Percentiles rank a stretch among this genome's conserved stretches.
phyloP scores from a whole-genome alignment of 2,888 invertebrate genomes.

The Andrena haemorrhoa region DNA sequence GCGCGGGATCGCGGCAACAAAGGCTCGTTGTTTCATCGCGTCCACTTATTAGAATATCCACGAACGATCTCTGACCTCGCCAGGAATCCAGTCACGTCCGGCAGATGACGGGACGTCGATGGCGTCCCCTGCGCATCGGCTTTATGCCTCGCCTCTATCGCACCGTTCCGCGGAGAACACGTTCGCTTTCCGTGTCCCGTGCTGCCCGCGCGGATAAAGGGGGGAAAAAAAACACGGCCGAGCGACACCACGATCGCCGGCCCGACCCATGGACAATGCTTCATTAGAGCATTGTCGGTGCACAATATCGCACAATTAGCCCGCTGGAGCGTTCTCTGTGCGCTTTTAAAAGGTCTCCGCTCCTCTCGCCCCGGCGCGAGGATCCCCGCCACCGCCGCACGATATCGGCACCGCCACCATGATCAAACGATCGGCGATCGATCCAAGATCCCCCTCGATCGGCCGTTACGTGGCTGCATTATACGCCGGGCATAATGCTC shows the following conservation, averaged over 20 bases:
- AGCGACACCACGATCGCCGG: constrained; percentile 36
- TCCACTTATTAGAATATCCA: constrained; percentile 64
- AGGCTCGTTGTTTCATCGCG: constrained; percentile 50
- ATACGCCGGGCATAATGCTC: constrained; percentile 76
- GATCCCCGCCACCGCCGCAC: constrained; percentile 47
- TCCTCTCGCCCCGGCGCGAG: constrained; percentile 46
- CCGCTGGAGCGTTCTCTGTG: constrained; percentile 51
- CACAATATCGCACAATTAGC: constrained; percentile 68
- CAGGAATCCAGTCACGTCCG: constrained; percentile 57
- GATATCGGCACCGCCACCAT: constrained; percentile 67
- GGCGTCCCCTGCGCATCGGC: constrained; percentile 46
- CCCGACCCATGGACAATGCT: constrained; percentile 80
- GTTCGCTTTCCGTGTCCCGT: constrained; percentile 63
- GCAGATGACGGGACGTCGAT: constrained; percentile 62
- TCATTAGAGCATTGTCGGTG: constrained; percentile 84
- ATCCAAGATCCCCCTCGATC: constrained; percentile 79
- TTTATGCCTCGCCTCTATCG: constrained; percentile 56
- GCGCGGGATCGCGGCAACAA: constrained; percentile 40
- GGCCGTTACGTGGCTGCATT: constrained; percentile 79
- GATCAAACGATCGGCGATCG: constrained; percentile 79
- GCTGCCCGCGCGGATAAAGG: constrained; percentile 37
- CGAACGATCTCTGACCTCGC: constrained; percentile 61
- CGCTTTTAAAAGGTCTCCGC: constrained; percentile 45
- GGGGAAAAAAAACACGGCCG: constrained; percentile 24
- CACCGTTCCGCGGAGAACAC: constrained; percentile 58